A percentile compares a stretch with the other conserved stretches of the same genome.
Evolutionary conservation across 2,113 vertebrate species (phyloP).

Genomic region (Oryzias celebensis): DNA sequence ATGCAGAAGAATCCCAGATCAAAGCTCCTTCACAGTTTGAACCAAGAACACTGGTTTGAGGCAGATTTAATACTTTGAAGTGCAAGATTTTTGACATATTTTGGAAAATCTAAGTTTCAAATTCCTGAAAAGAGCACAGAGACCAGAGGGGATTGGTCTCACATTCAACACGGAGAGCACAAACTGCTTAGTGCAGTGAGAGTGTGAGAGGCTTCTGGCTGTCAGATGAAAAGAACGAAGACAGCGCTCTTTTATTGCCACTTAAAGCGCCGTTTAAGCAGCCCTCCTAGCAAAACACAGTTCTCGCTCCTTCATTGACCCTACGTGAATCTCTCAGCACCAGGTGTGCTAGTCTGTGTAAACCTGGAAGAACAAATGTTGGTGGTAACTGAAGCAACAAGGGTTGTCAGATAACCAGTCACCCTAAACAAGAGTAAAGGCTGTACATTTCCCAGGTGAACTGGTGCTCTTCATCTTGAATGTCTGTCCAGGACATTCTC

Average conservation of each 20-base stretch:
- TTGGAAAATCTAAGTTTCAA: constrained; percentile 23
- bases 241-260: constrained; percentile 22
- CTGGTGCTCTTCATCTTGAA: constrained; percentile 33
- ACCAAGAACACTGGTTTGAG: constrained; percentile 16
- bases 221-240: constrained; percentile 15
- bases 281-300: constrained; percentile 14
- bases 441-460: constrained; percentile 29
- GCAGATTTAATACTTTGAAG: constrained; percentile 53
- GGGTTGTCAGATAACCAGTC: constrained; percentile 27
- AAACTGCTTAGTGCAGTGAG: constrained; percentile 11
- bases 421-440: constrained; percentile 26
- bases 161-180: constrained; percentile 11
- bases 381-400: constrained; percentile 27
- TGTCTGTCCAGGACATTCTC: constrained; percentile 23
- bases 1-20: constrained; percentile 28
- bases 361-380: constrained; percentile 26
- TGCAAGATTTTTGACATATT: constrained; percentile 52
- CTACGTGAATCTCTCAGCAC: constrained; percentile 19
- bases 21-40: constrained; percentile 37
- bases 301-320: constrained; percentile 19
- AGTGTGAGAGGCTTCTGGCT: constrained; percentile 22
- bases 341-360: constrained; percentile 15
- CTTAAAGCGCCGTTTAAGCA: constrained; percentile 16
- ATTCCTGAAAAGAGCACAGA: constrained; percentile 39
- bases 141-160: constrained; percentile 27